Base-by-base conservation (phyloP, 2,797 vertebrate genomes). In the Pitangus sulphuratus region DNA sequence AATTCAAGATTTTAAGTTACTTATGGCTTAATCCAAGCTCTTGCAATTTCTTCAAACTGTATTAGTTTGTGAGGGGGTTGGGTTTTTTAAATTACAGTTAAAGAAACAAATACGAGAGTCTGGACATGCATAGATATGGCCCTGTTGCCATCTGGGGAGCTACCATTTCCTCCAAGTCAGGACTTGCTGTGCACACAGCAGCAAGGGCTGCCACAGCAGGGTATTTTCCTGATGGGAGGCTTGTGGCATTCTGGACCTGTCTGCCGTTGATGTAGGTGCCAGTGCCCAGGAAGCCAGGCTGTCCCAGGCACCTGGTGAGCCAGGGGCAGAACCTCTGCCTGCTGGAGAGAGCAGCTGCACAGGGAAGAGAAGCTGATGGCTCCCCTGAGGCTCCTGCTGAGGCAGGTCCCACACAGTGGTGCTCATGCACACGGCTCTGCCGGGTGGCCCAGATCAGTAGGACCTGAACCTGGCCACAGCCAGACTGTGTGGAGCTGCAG, bases 211-310 rank as follows among this genome's bases (percentile, higher is more conserved):
- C 26, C 40, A 28, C 24, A 76, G 58, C 68, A 54, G 16, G 31
- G 30, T 12, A 22, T 4, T 48, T 51, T 53, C 57, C 48, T 56
- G 60, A 18, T 4, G 1, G 9, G 48, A 76, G 37, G 39, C 31
- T 81, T 4, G 1, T 8, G 24, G 37, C 5, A 6, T 8, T 26
- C 42, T 62, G 61, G 35, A n/a, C 12, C 8, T 45, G 1, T 1
- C 26, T 48, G 56, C 78, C 20, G 22, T 1, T 0, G 0, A n/a
- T 5, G 6, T 8, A 8, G 53, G 21, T 56, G 37, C 2, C 3
- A 57, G 15, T 26, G 24, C 26, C 30, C 4, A 20, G 64, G 50
- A 25, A 39, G 35, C 6, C 61, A 89, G 71, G 33, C 70, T 60
- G 62, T 21, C 28, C 31, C 0, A 1, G 66, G 17, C 3, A 2